Percentiles rank a stretch among this genome's conserved stretches.
These are phyloP conservation scores for Caenorhabditis virilis DNA, from an alignment of 2,888 invertebrate genomes.

Conservation along the genomic window DNA sequence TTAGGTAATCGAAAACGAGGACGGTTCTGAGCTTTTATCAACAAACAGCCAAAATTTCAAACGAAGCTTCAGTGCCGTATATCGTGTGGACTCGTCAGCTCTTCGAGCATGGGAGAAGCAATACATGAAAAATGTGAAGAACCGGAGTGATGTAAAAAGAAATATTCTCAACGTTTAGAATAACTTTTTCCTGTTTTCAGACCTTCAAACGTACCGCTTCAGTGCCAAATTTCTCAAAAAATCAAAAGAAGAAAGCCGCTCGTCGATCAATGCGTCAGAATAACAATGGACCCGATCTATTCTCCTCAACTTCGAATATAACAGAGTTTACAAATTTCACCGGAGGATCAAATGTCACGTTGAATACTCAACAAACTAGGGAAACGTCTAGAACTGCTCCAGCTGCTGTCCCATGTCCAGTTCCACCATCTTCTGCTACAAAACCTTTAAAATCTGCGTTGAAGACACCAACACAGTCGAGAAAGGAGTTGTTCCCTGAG, in stretches of 20 bases:
- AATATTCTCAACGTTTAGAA: neutral
- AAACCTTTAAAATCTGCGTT: conserved; percentile 48
- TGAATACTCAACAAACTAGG: conserved; percentile 33
- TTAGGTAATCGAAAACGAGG: conserved; percentile 53
- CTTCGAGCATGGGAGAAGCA: conserved; percentile 62
- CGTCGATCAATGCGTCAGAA: conserved; percentile 15
- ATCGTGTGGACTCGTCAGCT: conserved; percentile 61
- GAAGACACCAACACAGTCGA: conserved; percentile 32
- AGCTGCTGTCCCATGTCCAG: conserved; percentile 23
- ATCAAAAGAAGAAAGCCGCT: conserved; percentile 22
- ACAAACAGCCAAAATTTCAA: conserved; percentile 51
- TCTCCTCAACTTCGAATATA: conserved; percentile 46
- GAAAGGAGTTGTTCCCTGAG: conserved; percentile 8
- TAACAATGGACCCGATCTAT: conserved; percentile 34
- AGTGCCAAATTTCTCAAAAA: conserved; percentile 61
- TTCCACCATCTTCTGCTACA: conserved; percentile 9
- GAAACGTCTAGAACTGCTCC: conserved; percentile 31
- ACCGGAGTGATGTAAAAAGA: conserved; percentile 8
- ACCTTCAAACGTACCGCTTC: conserved; percentile 62
- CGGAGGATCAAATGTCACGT: conserved; percentile 33
- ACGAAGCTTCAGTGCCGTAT: conserved; percentile 45
- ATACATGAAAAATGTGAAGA: conserved; percentile 46
- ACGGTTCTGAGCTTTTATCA: conserved; percentile 41
- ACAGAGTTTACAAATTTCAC: conserved; percentile 38
- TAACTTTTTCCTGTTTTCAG: conserved; percentile 4